phyloP scores from a whole-genome alignment of 1,140 invertebrate genomes.

The Marisa cornuarietis region DNA sequence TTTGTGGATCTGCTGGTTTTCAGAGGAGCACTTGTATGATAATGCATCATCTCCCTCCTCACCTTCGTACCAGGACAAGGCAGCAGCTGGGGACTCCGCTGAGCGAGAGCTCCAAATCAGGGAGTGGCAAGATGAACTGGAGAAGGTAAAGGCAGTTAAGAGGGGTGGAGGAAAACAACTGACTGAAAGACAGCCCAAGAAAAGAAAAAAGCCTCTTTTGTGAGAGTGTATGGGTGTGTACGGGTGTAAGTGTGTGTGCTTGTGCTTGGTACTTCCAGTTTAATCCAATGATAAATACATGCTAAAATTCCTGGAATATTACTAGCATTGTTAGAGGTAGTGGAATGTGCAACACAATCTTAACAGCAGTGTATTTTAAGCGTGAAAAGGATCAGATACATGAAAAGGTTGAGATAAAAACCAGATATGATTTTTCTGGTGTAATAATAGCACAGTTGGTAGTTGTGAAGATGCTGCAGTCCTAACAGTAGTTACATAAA shows the following conservation, averaged over 20 bases:
- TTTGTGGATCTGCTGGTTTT: slow-evolving; percentile 8
- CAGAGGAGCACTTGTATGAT: slow-evolving; percentile 46
- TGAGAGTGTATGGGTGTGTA: background rate
- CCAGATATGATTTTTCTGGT: background rate
- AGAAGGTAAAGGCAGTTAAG: slow-evolving; percentile 6
- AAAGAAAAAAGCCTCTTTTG: too few species aligned
- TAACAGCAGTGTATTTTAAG: background rate
- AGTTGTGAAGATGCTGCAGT: background rate
- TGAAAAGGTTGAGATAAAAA: background rate
- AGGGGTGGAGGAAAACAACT: background rate
- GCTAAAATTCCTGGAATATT: background rate
- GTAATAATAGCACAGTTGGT: background rate
- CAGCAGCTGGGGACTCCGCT: slow-evolving; percentile 22
- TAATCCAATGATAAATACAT: background rate
- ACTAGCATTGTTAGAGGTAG: background rate
- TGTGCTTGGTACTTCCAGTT: background rate
- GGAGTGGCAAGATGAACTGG: slow-evolving; percentile 67
- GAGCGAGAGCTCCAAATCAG: slow-evolving; percentile 55
- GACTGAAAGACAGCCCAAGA: background rate
- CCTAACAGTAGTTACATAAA: background rate
- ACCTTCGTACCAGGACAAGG: slow-evolving; percentile 32
- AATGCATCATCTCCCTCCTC: slow-evolving; percentile 34
- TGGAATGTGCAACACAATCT: background rate
- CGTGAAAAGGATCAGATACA: background rate
- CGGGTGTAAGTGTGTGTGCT: too few species aligned